Percentiles rank a stretch among this genome's conserved stretches.
Conservation (phyloP, 2,888 invertebrate species). For the Leptopilina myrica region DNA sequence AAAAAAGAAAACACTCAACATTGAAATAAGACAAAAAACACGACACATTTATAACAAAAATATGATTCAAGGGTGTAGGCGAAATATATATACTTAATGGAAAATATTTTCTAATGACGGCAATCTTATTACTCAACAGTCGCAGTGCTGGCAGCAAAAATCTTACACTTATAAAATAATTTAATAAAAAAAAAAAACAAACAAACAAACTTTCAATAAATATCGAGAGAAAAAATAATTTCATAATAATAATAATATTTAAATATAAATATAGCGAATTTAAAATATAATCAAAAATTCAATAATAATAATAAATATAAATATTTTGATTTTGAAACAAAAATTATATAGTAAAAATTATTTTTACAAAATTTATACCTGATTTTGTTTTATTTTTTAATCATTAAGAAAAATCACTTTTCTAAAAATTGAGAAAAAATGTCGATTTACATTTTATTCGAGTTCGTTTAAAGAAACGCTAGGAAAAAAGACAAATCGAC, state of each 20-base stretch:
- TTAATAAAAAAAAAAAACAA: conserved; percentile 5
- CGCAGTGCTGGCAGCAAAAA: conserved; percentile 28
- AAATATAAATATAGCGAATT: not conserved
- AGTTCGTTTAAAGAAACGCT: not conserved
- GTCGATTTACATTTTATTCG: not conserved
- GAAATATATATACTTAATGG: conserved; percentile 16
- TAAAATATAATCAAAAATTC: not conserved
- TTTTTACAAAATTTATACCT: too few species aligned
- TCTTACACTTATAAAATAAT: conserved; percentile 6
- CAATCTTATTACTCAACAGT: conserved; percentile 30
- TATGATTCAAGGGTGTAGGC: conserved; percentile 5
- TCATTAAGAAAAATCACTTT: not conserved
- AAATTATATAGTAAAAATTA: not conserved
- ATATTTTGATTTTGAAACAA: not conserved
- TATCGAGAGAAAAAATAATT: conserved; percentile 14
- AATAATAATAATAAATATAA: not conserved
- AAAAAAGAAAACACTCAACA: conserved; percentile 8
- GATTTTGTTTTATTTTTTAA: too few species aligned
- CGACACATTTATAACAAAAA: conserved; percentile 24
- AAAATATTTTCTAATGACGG: not conserved
- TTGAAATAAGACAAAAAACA: conserved; percentile 23
- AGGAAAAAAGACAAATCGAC: not conserved
- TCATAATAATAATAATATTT: conserved; percentile 20
- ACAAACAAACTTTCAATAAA: conserved; percentile 19
- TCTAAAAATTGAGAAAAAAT: not conserved